Conservation (phyloP, 2,113 vertebrate species). For the Tachuris rubrigastra region DNA sequence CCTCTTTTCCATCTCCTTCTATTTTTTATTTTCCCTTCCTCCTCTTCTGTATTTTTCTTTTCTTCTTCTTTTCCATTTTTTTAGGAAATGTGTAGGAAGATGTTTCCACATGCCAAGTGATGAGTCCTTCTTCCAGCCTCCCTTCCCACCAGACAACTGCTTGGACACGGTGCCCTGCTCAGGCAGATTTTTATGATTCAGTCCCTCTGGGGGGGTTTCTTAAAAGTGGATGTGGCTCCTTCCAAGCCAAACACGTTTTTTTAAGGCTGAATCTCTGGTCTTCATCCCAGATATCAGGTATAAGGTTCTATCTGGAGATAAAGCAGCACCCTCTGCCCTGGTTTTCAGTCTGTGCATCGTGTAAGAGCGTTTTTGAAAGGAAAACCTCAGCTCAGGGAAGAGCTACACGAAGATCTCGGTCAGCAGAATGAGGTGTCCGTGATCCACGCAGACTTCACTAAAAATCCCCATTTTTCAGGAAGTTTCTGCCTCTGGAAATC, state of each 20-base stretch:
- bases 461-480: background rate
- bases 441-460: background rate
- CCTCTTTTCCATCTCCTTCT: too few species aligned
- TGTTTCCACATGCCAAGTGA: background rate
- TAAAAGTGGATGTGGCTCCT: background rate
- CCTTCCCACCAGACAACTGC: background rate
- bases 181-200: background rate
- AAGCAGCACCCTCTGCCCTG: background rate
- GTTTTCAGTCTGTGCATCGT: background rate
- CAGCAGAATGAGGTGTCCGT: background rate
- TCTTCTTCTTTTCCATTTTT: background rate
- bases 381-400: background rate
- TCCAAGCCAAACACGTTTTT: conserved; percentile 22
- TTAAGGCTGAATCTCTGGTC: background rate
- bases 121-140: conserved; percentile 13
- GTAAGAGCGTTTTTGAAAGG: background rate
- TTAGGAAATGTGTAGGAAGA: background rate
- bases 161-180: background rate
- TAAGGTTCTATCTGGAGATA: background rate
- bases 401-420: background rate
- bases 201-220: background rate
- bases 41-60: background rate
- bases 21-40: background rate
- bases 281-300: background rate
- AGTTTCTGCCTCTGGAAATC: background rate